Conservation (phyloP, 2,113 vertebrate genomes). For the Tamias sibiricus region DNA sequence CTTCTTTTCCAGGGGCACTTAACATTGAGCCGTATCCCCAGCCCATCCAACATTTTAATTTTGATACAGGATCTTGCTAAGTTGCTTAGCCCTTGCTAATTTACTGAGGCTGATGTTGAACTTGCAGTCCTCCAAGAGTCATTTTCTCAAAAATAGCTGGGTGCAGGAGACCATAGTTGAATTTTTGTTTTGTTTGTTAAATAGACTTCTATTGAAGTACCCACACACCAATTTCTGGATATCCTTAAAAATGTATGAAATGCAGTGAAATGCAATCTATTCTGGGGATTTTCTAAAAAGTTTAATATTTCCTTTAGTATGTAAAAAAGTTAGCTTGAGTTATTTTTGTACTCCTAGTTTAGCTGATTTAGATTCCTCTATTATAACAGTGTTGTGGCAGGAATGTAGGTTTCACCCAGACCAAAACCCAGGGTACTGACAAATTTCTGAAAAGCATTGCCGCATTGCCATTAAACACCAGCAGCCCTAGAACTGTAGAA, state of each 20-base stretch:
- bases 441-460: not conserved
- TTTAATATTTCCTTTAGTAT: not conserved
- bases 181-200: not conserved
- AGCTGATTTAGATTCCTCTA: slow-evolving; percentile 27
- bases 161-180: not conserved
- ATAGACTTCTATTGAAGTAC: not conserved
- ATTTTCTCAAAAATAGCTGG: not conserved
- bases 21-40: too few relatives aligned
- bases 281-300: not conserved
- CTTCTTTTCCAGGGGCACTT: not conserved
- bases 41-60: too few relatives aligned
- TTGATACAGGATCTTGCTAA: too few relatives aligned
- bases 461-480: not conserved
- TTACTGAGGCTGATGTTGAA: too few relatives aligned
- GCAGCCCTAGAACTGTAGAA: not conserved
- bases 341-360: not conserved
- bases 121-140: not conserved
- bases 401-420: not conserved
- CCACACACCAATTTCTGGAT: not conserved
- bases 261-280: not conserved
- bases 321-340: not conserved
- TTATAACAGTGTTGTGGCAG: not conserved
- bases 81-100: too few relatives aligned
- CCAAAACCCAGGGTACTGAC: not conserved
- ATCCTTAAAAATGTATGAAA: not conserved